Percentiles rank a stretch among this genome's conserved stretches.
phyloP scores from a whole-genome alignment of 2,888 invertebrate species.

The Pandemis heparana region DNA sequence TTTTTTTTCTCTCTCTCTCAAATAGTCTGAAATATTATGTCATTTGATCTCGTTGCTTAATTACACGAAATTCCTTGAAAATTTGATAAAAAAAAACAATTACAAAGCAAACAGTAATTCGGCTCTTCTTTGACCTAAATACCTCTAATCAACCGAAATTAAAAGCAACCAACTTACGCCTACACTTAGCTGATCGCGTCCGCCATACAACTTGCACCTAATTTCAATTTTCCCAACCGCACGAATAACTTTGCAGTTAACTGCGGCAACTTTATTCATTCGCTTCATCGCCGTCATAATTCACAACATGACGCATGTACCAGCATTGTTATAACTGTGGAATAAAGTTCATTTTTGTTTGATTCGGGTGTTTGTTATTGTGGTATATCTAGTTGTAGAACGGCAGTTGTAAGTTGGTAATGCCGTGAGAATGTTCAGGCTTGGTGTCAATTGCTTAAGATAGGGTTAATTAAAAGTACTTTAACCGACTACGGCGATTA shows the following conservation, averaged over 20 bases:
- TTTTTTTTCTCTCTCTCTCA: too few species aligned
- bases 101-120: not conserved
- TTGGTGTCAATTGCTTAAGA: not conserved
- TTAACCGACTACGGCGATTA: not conserved
- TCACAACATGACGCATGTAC: not conserved
- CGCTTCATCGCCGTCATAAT: not conserved
- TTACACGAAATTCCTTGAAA: too few species aligned
- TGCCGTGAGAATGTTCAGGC: not conserved
- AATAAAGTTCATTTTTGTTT: not conserved
- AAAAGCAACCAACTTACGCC: not conserved
- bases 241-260: not conserved
- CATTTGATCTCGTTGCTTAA: too few species aligned
- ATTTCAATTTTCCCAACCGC: not conserved
- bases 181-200: not conserved
- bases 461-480: not conserved
- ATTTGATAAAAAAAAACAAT: too few species aligned
- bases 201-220: not conserved
- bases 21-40: too few species aligned
- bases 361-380: not conserved
- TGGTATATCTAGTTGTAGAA: not conserved
- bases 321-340: not conserved
- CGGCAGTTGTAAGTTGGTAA: not conserved
- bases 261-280: not conserved
- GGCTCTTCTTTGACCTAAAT: not conserved
- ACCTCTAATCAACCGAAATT: not conserved